Evolutionary conservation across 2,888 invertebrate species (phyloP).

Genomic region (Lepidochitona cinerea): DNA sequence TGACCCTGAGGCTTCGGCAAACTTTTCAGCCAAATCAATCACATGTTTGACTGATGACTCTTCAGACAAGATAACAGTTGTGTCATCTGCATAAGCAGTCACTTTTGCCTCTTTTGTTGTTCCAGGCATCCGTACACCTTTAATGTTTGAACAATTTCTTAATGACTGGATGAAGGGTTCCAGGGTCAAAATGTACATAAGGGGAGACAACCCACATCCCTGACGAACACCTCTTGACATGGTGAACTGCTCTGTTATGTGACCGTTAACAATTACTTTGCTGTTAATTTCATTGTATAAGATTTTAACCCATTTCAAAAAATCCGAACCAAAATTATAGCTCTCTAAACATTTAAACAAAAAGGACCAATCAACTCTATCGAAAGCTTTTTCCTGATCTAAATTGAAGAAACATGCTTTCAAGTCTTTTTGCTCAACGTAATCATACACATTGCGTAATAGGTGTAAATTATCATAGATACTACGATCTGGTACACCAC

Average conservation of each 20-base stretch:
- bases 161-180: not conserved
- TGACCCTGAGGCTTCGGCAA: conserved; percentile 22
- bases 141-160: conserved; percentile 1
- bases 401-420: conserved; percentile 28
- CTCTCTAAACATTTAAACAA: conserved; percentile 29
- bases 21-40: conserved; percentile 3
- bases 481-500: conserved; percentile 32
- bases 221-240: conserved; percentile 7
- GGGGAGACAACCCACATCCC: conserved; percentile 1
- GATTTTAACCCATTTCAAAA: no score
- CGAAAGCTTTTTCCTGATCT: conserved; percentile 45
- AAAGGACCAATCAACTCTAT: conserved; percentile 34
- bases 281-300: no score
- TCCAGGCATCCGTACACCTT: conserved; percentile 21
- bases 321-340: no score
- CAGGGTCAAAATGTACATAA: not conserved
- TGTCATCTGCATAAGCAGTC: conserved; percentile 17
- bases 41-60: conserved; percentile 7
- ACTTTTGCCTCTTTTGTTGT: conserved; percentile 3
- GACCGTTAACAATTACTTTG: not conserved
- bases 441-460: conserved; percentile 30
- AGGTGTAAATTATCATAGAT: conserved; percentile 39
- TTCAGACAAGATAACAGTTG: conserved; percentile 7
- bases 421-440: conserved; percentile 31
- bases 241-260: conserved; percentile 4